Evolutionary conservation across 2,888 invertebrate genomes (phyloP).

Genomic region (Latheticus oryzae): DNA sequence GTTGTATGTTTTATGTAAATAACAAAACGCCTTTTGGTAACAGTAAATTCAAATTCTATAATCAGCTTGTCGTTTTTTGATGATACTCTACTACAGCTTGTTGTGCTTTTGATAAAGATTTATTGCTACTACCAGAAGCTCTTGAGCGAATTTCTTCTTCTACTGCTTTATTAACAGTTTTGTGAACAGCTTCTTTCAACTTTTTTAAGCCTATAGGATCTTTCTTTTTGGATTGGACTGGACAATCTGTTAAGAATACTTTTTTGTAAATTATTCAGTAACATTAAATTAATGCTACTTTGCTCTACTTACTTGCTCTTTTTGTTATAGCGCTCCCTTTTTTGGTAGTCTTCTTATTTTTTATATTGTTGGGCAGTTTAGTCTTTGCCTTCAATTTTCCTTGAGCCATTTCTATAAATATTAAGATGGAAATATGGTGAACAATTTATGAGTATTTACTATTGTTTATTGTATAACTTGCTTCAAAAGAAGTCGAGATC

Average conservation of each 20-base stretch:
- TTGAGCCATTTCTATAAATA: conserved; percentile 71
- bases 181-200: conserved; percentile 75
- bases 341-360: conserved; percentile 67
- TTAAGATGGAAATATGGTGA: no score
- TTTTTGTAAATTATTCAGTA: conserved; percentile 3
- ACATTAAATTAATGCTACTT: conserved; percentile 5
- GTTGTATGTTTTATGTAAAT: no score
- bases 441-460: no score
- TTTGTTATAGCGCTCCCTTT: conserved; percentile 71
- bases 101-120: conserved; percentile 68
- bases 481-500: no score
- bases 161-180: conserved; percentile 77
- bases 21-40: no score
- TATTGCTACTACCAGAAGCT: conserved; percentile 65
- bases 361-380: conserved; percentile 70
- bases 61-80: conserved; percentile 38
- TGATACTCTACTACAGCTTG: conserved; percentile 66
- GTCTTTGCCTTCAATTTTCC: conserved; percentile 77
- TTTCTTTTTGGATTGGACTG: conserved; percentile 74
- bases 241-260: conserved; percentile 68
- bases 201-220: conserved; percentile 71
- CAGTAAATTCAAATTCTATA: no score
- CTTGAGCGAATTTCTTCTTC: conserved; percentile 75
- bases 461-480: no score
- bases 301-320: conserved; percentile 69